Evolutionary conservation across 1,140 invertebrate species (phyloP), one percentile per base, ranked within the genome.

Genomic region (Drosophila bipectinata): DNA sequence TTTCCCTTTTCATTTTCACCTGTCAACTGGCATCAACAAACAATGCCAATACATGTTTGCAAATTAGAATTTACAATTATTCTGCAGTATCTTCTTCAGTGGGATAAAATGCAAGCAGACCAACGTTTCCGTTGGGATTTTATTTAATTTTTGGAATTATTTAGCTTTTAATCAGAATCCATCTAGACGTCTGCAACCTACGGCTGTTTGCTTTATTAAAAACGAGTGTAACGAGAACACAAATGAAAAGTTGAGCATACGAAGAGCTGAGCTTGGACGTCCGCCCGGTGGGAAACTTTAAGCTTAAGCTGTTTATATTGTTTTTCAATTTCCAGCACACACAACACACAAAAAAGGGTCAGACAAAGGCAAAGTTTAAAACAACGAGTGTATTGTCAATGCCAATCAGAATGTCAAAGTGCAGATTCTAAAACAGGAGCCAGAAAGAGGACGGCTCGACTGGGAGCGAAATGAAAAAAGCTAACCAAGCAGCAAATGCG

Each of bases 401-500:
- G 84, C 79, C 83, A 88, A 88, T 88, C 83, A 77, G 61, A 77
- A 89, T 88, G 83, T 84, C 83, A 88, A 72, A 83, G 82, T 88
- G 83, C 83, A 77, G 79, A 57, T 72, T 76, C 57, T 64, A 62
- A 53, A 63, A 48, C 54, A 26, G 37, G 41, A 47, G 54, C 12
- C 14, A 48, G 21, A 44, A 28, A 54, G 47, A 48, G 44, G 21
- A 39, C 18, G 5, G 1, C 4, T 39, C 30, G 67, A 60, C 44
- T 60, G 63, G 24, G 62, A 64, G 62, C 45, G 52, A 79, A 77
- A 89, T 72, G 75, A 77, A 79, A 87, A 88, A 77, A 79, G 72
- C 79, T 83, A 88, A 77, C 83, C 84, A 88, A 88, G 83, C 83
- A 88, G 79, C 83, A 88, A 88, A 88, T 83, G 73, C 83, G 79